Evolutionary conservation across 64 coral and sea anemone genomes (phyloP).

Genomic region (Platygyra sinensis): DNA sequence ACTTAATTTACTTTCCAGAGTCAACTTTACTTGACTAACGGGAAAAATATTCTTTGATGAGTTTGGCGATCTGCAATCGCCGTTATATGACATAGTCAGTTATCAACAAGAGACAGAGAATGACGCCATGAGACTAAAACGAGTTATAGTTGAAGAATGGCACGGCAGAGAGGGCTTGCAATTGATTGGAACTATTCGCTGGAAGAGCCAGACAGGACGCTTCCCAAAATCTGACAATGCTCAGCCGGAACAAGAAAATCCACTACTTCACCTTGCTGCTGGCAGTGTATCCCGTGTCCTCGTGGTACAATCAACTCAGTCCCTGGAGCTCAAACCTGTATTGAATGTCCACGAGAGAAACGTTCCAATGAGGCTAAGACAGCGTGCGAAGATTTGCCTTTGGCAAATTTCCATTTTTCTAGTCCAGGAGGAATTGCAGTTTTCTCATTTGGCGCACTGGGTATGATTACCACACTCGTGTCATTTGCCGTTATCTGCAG

Average conservation of each 20-base stretch:
- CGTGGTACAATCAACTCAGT: conserved; percentile 5
- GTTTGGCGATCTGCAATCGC: background rate
- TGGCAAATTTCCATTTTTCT: conserved; percentile 9
- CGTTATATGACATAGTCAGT: conserved; percentile 14
- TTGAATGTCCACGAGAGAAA: conserved; percentile 10
- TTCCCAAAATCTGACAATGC: conserved; percentile 44
- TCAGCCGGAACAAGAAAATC: conserved; percentile 45
- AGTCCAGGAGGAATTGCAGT: conserved; percentile 19
- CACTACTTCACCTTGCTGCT: conserved; percentile 45
- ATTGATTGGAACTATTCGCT: background rate
- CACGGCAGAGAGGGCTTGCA: background rate
- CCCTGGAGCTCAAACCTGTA: conserved; percentile 50
- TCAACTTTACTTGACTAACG: conserved; percentile 29
- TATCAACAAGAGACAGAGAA: background rate
- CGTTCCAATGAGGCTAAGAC: conserved; percentile 12
- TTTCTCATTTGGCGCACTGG: conserved; percentile 27
- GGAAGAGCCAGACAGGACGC: conserved; percentile 35
- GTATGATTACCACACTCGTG: conserved; percentile 24
- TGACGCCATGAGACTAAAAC: background rate
- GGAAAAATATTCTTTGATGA: conserved; percentile 10
- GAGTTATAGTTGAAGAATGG: conserved; percentile 15
- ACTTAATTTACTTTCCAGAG: conserved; percentile 1
- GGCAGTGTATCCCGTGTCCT: conserved; percentile 59
- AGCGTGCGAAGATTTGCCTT: conserved; percentile 41
- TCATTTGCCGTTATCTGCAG: conserved; percentile 42